These are phyloP conservation scores for Rhabditoides inermis DNA, from an alignment of 2,888 invertebrate genomes.

Conservation along the genomic window DNA sequence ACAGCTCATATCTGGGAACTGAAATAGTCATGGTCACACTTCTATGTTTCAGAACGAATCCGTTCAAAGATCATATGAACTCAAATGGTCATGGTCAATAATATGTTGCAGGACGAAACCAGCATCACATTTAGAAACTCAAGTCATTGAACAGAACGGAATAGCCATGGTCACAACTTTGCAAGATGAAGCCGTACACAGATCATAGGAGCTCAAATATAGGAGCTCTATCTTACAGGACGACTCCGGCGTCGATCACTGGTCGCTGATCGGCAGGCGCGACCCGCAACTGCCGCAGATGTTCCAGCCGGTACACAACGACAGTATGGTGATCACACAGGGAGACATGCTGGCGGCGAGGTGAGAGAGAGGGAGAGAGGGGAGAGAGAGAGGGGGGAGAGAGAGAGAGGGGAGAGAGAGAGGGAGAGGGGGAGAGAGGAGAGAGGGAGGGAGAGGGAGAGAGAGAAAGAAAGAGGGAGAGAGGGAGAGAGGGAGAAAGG, in stretches of 20 bases:
- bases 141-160: no score
- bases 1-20: no score
- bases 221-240: no score
- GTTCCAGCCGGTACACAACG: constrained; percentile 71
- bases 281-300: constrained; percentile 80
- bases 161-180: no score
- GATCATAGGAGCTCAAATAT: no score
- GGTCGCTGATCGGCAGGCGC: constrained; percentile 76
- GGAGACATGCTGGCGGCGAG: constrained; percentile 30
- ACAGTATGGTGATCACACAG: neutral
- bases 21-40: no score
- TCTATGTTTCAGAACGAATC: no score
- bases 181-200: no score
- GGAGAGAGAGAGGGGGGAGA: neutral
- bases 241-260: constrained; percentile 60
- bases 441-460: neutral
- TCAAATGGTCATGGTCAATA: no score
- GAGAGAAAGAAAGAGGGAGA: neutral
- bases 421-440: neutral
- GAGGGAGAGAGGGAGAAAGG: neutral
- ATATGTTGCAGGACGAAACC: no score
- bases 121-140: no score
- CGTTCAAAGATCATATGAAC: no score
- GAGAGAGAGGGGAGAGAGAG: neutral
- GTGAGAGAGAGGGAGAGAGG: constrained; percentile 5